These are phyloP conservation scores for Cancer borealis DNA, from an alignment of 2,888 invertebrate species.

Conservation along the genomic window DNA sequence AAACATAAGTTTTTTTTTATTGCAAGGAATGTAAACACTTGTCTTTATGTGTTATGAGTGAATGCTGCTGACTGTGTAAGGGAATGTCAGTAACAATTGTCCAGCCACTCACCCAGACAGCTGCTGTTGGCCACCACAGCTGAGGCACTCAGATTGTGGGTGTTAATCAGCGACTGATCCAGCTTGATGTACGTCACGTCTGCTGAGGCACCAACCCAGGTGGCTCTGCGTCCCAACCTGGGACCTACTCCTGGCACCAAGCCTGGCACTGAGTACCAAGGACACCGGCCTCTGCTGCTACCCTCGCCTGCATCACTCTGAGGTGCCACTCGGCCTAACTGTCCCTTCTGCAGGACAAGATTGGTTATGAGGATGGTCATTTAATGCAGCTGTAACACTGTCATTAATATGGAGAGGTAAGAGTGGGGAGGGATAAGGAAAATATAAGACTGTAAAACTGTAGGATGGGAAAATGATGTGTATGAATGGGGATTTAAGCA, in stretches of 20 bases:
- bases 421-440: not conserved
- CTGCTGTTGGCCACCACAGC: constrained; percentile 93
- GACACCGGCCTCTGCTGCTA: constrained; percentile 78
- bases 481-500: not conserved
- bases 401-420: not conserved
- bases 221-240: constrained; percentile 91
- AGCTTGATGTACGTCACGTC: constrained; percentile 97
- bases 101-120: constrained; percentile 86
- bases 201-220: constrained; percentile 96
- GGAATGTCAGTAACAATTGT: not conserved
- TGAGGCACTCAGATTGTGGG: constrained; percentile 91
- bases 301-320: constrained; percentile 83
- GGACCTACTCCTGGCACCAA: constrained; percentile 91
- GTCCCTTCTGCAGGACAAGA: constrained; percentile 82
- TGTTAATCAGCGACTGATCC: constrained; percentile 95
- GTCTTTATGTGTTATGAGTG: not conserved
- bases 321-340: constrained; percentile 83
- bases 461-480: not conserved
- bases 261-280: constrained; percentile 85
- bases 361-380: not conserved
- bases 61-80: not conserved
- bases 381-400: not conserved
- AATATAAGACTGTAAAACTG: not conserved
- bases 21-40: not conserved
- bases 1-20: not conserved